Evolutionary conservation across 2,888 invertebrate species (phyloP), one percentile per base, ranked within the genome.

Genomic region (Sarcophaga subvicina): DNA sequence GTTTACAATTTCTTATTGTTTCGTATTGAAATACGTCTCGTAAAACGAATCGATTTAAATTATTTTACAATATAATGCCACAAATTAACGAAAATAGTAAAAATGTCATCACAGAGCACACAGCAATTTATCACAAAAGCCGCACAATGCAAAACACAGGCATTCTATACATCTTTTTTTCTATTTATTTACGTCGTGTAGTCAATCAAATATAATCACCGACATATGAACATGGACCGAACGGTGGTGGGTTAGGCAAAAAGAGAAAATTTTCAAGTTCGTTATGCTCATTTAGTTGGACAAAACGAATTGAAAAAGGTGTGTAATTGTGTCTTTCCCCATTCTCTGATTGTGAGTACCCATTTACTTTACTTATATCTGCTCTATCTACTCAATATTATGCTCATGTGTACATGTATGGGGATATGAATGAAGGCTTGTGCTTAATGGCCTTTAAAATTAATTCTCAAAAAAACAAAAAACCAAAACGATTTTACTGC

Each of bases 31-130:
- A 5, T 14, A 54, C 17, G 54, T 54, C 54, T 54, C 54, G 54
- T 54, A 54, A 37, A 49, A 17, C 17, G 17, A 54, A 12, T 5
- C 54, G 12, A 49, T 62, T 66, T 66, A 11, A 70, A 76, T 76
- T 76, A 17, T 71, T 64, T 47, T 17, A 20, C 37, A 37, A 37
- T 82, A 85, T 75, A 85, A 85, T 67, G 79, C 79, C 75, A 82
- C 88, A 88, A 87, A 88, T 88, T 88, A 88, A 80, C 88, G 45
- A 73, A 84, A 37, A 80, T 54, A 80, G 75, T 87, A 87, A 86
- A 86, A 86, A 86, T 88, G 88, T 88, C 88, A 88, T 86, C 87
- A 72, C 11, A 37, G 37, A 37, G 10, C 37, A 10, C 37, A 37
- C 37, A 27, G 64, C 76, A 83, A 86, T 86, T 84, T 82, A 83